Evolutionary conservation across 2,888 invertebrate genomes (phyloP), one percentile per base, ranked within the genome.

Genomic region (Hemaris fuciformis): DNA sequence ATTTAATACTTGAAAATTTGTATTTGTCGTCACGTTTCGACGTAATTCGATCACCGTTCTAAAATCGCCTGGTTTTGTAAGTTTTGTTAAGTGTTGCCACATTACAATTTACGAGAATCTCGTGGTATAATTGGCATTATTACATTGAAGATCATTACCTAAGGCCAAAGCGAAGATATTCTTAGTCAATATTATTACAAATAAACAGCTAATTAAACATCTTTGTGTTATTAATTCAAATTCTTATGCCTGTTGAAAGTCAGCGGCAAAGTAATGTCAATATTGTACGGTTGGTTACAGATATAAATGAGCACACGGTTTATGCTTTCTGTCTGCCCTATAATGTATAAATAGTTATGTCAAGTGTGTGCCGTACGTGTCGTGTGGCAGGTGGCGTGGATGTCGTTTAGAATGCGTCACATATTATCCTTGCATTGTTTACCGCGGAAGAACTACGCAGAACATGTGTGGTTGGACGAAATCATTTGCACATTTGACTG

Each of bases 371-470:
- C 53, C 27, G 27, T 57, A 57, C 57, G 57, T 57, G 57, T 57
- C 57, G 41, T 38, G 38, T 57, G 57, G 57, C 57, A 57, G 34
- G 57, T 41, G 41, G 38, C 20, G 41, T 38, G 20, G 34, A 41
- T 23, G 57, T 41, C 34, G 34, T 57, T 57, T 57, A 41, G 57
- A 57, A 57, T 57, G 57, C 57, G 57, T 57, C 38, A 57, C 57
- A 57, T 57, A 57, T 57, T 57, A 38, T 57, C 57, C 57, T 38
- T 31, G 57, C 57, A 57, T 57, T 57, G 57, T 57, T 57, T 57
- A 41, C 57, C 38, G 57, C 57, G 41, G 34, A 34, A 57, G 34
- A 38, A 38, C 57, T 38, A 57, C 38, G 23, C 41, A 31, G 53
- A 53, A 53, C 38, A 57, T 57, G 22, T 57, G 34, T 41, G 57